Percentiles rank a stretch among this genome's conserved stretches.
Conservation (phyloP, 2,888 invertebrate species). For the Trissolcus brochymenae region DNA sequence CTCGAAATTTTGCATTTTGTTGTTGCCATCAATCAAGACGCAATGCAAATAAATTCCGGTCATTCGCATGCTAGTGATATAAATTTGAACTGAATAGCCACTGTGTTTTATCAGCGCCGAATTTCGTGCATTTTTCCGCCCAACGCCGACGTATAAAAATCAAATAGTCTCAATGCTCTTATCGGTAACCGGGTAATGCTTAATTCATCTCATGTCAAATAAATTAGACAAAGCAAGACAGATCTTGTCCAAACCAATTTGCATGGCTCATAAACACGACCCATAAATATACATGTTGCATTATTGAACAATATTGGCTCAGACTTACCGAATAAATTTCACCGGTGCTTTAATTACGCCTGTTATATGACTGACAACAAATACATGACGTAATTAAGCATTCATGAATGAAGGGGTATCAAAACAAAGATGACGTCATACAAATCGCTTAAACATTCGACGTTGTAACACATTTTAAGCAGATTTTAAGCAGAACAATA, state of each 20-base stretch:
- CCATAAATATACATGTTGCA: slow-evolving; percentile 38
- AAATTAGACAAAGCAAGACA: slow-evolving; percentile 37
- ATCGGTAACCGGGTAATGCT: slow-evolving; percentile 5
- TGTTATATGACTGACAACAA: slow-evolving; percentile 26
- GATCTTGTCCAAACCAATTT: slow-evolving; percentile 31
- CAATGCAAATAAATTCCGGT: slow-evolving; percentile 28
- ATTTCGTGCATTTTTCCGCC: slow-evolving; percentile 9
- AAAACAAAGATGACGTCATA: too few relatives aligned
- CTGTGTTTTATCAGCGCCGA: slow-evolving; percentile 35
- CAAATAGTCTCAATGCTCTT: slow-evolving; percentile 39
- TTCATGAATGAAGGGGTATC: slow-evolving; percentile 12
- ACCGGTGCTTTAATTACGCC: slow-evolving; percentile 27
- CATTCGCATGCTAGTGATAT: slow-evolving; percentile 11
- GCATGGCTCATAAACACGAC: slow-evolving; percentile 13
- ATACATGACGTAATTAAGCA: slow-evolving; percentile 20
- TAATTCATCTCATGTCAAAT: slow-evolving; percentile 33
- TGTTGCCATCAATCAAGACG: slow-evolving; percentile 36
- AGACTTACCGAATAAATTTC: slow-evolving; percentile 32
- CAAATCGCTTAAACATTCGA: too few relatives aligned
- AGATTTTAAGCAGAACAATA: too few relatives aligned
- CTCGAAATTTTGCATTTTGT: slow-evolving; percentile 16
- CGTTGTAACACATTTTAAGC: too few relatives aligned
- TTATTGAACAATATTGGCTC: slow-evolving; percentile 43
- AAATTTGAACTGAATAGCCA: slow-evolving; percentile 26
- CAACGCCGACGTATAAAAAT: slow-evolving; percentile 6